Conservation (phyloP, 2,888 invertebrate genomes). For the Tholera decimalis region DNA sequence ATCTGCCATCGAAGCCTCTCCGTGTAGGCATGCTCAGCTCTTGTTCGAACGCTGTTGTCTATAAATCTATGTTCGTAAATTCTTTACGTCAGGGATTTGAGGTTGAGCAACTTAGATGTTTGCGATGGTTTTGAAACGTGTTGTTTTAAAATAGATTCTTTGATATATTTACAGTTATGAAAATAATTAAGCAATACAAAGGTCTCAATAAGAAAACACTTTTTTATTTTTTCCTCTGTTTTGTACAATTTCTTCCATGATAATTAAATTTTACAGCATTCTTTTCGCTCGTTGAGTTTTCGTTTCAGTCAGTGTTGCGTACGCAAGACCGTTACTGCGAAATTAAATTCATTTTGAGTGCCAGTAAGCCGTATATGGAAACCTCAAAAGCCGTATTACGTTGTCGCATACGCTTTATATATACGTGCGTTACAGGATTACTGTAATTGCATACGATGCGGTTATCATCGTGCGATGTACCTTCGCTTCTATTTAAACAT, state of each 20-base stretch:
- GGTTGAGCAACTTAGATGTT: conserved; percentile 44
- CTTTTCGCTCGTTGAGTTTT: conserved; percentile 41
- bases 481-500: conserved; percentile 64
- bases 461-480: conserved; percentile 65
- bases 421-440: conserved; percentile 70
- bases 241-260: conserved; percentile 33
- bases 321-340: conserved; percentile 66
- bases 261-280: conserved; percentile 51
- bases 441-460: conserved; percentile 79
- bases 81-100: conserved; percentile 55
- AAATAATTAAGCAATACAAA: conserved; percentile 32
- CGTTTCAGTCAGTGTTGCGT: conserved; percentile 51
- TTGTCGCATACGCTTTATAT: conserved; percentile 65
- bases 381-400: conserved; percentile 76
- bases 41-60: conserved; percentile 61
- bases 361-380: conserved; percentile 67
- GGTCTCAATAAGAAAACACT: conserved; percentile 13
- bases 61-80: conserved; percentile 64
- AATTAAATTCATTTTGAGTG: conserved; percentile 73
- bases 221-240: conserved; percentile 15
- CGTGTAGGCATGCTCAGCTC: conserved; percentile 65
- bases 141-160: conserved; percentile 4
- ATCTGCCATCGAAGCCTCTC: conserved; percentile 74
- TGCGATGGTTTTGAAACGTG: conserved; percentile 24
- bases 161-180: conserved; percentile 10